Evolutionary conservation across 2,113 vertebrate genomes (phyloP).

Genomic region (Corydoras maculifer): DNA sequence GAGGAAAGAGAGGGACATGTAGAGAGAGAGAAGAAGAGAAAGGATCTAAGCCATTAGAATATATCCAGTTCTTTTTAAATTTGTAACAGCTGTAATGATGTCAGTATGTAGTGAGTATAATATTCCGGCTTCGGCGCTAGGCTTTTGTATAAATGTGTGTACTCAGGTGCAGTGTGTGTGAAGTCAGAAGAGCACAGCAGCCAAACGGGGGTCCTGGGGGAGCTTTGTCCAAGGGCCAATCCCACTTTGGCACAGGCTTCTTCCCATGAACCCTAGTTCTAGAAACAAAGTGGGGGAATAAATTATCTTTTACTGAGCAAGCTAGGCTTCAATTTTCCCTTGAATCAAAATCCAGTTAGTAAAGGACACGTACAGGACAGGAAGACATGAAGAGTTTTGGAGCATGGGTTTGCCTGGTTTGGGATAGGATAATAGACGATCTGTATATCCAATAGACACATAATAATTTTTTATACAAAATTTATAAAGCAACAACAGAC

Average conservation of each 20-base stretch:
- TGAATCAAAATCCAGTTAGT: conserved; percentile 43
- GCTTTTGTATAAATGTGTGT: conserved; percentile 67
- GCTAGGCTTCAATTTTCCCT: conserved; percentile 38
- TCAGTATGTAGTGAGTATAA: conserved; percentile 62
- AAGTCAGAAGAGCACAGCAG: conserved; percentile 56
- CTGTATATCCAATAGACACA: no score
- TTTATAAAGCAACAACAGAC: no score
- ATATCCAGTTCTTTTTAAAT: conserved; percentile 53
- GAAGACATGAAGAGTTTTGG: conserved; percentile 25
- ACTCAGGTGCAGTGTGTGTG: conserved; percentile 70
- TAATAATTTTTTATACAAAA: no score
- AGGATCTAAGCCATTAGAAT: conserved; percentile 30
- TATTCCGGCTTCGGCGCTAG: conserved; percentile 59
- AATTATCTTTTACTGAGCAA: conserved; percentile 47
- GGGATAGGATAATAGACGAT: no score
- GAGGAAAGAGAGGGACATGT: background rate
- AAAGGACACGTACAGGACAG: conserved; percentile 32
- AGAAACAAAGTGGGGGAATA: conserved; percentile 50
- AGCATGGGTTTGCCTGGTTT: conserved; percentile 17
- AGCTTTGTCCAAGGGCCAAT: conserved; percentile 51
- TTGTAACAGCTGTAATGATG: conserved; percentile 72
- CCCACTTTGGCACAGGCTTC: conserved; percentile 50
- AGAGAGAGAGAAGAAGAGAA: conserved; percentile 11
- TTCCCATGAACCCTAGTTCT: conserved; percentile 54
- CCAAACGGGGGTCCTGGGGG: conserved; percentile 57